Evolutionary conservation across 2,888 invertebrate genomes (phyloP).

Genomic region (Anarsia innoxiella): DNA sequence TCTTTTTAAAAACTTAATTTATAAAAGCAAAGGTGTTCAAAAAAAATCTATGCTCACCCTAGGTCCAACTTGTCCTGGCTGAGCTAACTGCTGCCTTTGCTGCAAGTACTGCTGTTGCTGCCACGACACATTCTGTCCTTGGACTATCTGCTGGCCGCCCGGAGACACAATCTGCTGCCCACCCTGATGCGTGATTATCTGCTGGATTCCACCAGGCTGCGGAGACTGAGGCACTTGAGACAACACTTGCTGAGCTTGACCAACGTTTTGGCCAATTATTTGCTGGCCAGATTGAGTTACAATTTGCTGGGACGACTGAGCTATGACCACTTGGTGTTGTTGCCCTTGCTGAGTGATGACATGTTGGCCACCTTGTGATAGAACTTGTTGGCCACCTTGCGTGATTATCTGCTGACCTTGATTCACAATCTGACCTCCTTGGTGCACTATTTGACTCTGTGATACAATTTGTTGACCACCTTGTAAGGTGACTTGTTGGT

Average conservation of each 20-base stretch:
- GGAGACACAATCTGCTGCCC: conserved; percentile 67
- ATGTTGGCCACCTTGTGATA: conserved; percentile 53
- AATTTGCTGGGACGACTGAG: conserved; percentile 67
- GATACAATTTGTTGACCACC: conserved; percentile 66
- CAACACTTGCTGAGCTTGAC: conserved; percentile 57
- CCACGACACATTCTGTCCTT: conserved; percentile 65
- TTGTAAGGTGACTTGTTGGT: conserved; percentile 66
- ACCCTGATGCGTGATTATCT: conserved; percentile 67
- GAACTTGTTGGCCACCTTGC: conserved; percentile 57
- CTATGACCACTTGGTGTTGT: conserved; percentile 67
- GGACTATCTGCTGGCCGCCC: conserved; percentile 61
- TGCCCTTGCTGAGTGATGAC: conserved; percentile 66
- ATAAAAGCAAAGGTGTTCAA: no score
- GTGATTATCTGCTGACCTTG: conserved; percentile 64
- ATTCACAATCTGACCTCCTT: conserved; percentile 63
- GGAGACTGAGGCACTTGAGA: conserved; percentile 63
- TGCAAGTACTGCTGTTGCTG: conserved; percentile 69
- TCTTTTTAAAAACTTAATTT: no score
- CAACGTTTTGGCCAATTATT: conserved; percentile 57
- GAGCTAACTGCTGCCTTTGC: conserved; percentile 69
- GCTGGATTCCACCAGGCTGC: conserved; percentile 64
- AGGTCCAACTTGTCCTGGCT: conserved; percentile 67
- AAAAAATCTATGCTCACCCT: no score
- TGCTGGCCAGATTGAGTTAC: conserved; percentile 66
- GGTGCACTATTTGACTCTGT: conserved; percentile 65